Evolutionary conservation across 1,140 invertebrate genomes (phyloP), one percentile per base, ranked within the genome.

Genomic region (Drosophila pectinifera): DNA sequence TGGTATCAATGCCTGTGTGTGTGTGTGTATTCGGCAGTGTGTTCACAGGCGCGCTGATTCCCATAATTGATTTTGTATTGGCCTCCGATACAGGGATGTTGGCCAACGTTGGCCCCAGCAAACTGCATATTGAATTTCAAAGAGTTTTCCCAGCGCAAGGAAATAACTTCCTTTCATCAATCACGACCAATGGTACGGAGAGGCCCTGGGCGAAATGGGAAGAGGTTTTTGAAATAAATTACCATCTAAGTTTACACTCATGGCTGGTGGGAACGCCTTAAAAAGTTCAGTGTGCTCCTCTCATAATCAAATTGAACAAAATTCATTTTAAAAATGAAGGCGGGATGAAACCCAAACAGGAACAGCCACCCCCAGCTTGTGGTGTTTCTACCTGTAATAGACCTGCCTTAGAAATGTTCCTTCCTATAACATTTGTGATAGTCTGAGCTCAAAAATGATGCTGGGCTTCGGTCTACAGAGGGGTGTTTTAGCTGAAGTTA

Each of bases 61-160:
- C 88, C 88, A 91, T 91, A 91, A 91, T 91, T 91, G 88, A 91
- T 88, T 91, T 84, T 88, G 88, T 91, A 91, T 91, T 84, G 82
- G 88, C 69, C 68, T 69, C 65, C 69, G 56, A 51, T 55, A 70
- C 26, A 64, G 64, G 49, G 64, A 55, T 31, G 67, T 56, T 69
- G 49, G 67, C 41, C 34, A 56, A 43, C 20, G 31, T 45, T 70
- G 49, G 53, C 64, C 64, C 41, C 48, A 64, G 41, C 22, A 77
- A 62, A 59, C 42, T 76, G 73, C 77, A 80, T 85, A 88, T 88
- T 89, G 80, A 83, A 88, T 88, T 89, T 88, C 83, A 88, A 88
- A 88, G 80, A 79, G 56, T 77, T 86, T 78, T 65, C 73, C 16
- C 42, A 26, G 38, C 11, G 13, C 26, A 46, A 20, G 31, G 41